Evolutionary conservation across 2,797 vertebrate genomes (phyloP).

Genomic region (Rousettus madagascariensis): DNA sequence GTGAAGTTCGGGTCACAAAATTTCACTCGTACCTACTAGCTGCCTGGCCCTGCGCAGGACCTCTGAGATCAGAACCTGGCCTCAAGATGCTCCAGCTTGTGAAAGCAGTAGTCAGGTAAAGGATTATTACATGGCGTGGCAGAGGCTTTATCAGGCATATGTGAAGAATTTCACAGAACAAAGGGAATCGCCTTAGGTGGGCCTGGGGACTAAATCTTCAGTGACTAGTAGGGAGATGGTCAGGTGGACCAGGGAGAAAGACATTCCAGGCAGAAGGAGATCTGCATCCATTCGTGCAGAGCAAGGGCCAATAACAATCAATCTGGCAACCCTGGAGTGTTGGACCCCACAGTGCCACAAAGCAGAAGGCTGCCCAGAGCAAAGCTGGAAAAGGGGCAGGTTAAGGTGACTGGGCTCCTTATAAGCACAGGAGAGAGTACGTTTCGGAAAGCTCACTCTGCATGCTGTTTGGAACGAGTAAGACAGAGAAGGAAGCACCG

Average conservation of each 20-base stretch:
- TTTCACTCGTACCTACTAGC: background rate
- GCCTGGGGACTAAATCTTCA: background rate
- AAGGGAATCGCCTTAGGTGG: background rate
- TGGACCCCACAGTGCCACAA: rapidly evolving
- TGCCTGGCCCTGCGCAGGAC: background rate
- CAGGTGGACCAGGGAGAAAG: background rate
- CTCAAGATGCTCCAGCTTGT: background rate
- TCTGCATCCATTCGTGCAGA: background rate
- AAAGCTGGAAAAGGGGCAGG: background rate
- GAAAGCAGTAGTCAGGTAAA: background rate
- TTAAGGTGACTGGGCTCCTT: background rate
- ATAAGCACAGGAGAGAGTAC: background rate
- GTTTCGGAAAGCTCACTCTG: background rate
- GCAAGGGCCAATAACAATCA: background rate
- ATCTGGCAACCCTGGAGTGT: background rate
- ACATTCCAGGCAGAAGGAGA: background rate
- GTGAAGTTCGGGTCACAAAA: background rate
- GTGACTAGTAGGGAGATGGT: background rate
- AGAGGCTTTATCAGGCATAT: background rate
- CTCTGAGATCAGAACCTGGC: background rate
- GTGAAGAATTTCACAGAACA: background rate
- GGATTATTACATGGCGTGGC: background rate
- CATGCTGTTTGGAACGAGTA: background rate
- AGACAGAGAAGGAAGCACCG: background rate
- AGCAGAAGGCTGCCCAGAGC: background rate